These are phyloP conservation scores for Morpho achilles DNA, from an alignment of 2,888 invertebrate genomes.

Conservation along the genomic window DNA sequence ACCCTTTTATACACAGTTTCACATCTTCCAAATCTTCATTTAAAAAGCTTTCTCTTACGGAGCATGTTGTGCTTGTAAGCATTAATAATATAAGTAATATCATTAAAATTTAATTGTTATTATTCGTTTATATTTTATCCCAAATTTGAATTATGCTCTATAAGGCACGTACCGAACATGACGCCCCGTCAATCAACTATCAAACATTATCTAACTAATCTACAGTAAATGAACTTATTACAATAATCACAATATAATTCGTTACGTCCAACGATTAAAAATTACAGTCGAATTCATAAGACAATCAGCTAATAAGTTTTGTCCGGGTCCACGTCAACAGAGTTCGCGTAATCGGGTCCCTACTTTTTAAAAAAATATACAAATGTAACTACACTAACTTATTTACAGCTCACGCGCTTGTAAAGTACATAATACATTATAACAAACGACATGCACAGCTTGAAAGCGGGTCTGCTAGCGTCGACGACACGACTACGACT, in stretches of 20 bases:
- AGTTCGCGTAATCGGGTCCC: slow-evolving; percentile 61
- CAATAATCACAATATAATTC: neutral
- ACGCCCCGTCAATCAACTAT: no score
- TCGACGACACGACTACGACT: slow-evolving; percentile 6
- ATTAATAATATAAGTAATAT: no score
- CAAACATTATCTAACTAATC: no score
- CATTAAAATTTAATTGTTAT: no score
- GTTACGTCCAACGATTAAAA: neutral
- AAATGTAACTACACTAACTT: slow-evolving; percentile 31
- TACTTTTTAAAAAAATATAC: slow-evolving; percentile 37
- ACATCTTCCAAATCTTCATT: no score
- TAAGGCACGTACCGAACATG: no score
- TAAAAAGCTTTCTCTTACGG: no score
- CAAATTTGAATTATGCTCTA: no score
- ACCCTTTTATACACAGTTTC: no score
- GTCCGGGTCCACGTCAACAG: slow-evolving; percentile 1
- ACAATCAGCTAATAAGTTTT: neutral
- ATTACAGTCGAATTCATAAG: neutral
- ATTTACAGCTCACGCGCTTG: slow-evolving; percentile 35
- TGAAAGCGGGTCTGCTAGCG: slow-evolving; percentile 1
- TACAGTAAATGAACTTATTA: no score
- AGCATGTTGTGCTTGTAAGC: no score
- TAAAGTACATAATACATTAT: slow-evolving; percentile 6
- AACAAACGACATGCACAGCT: slow-evolving; percentile 6
- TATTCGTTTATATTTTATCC: no score